Conservation (phyloP, 2,113 vertebrate species). For the Mirounga angustirostris region DNA sequence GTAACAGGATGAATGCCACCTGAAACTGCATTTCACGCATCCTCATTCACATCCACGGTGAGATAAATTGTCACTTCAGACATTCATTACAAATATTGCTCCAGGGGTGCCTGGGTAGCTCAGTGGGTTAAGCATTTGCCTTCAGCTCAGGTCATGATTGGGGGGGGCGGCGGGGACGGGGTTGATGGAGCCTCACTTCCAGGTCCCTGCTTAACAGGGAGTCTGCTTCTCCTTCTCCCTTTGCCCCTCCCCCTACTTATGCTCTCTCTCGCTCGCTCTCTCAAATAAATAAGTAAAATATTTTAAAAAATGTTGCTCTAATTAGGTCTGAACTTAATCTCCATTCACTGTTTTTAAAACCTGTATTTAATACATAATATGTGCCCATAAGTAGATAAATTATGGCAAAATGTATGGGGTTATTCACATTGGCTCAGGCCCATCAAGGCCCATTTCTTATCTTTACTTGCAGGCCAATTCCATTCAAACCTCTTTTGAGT, state of each 20-base stretch:
- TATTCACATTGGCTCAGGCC: background rate
- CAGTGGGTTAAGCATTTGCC: no score
- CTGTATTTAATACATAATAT: background rate
- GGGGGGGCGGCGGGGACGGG: no score
- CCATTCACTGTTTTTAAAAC: background rate
- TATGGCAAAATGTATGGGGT: rapidly evolving
- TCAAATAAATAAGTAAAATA: background rate
- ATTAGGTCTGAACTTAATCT: background rate
- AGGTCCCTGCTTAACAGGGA: background rate
- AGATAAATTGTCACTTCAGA: no score
- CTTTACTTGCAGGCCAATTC: background rate
- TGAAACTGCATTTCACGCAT: background rate
- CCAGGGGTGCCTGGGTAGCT: no score
- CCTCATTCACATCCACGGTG: no score
- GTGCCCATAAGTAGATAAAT: background rate
- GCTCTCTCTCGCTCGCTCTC: background rate
- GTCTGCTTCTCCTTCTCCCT: background rate
- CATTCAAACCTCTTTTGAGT: background rate
- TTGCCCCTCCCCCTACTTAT: background rate
- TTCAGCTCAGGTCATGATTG: no score
- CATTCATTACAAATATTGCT: no score
- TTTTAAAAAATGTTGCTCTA: background rate
- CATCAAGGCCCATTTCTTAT: background rate
- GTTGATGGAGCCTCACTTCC: background rate
- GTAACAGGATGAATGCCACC: background rate